Conservation (phyloP, 2,888 invertebrate species). For the Strigamia transsilvanica region DNA sequence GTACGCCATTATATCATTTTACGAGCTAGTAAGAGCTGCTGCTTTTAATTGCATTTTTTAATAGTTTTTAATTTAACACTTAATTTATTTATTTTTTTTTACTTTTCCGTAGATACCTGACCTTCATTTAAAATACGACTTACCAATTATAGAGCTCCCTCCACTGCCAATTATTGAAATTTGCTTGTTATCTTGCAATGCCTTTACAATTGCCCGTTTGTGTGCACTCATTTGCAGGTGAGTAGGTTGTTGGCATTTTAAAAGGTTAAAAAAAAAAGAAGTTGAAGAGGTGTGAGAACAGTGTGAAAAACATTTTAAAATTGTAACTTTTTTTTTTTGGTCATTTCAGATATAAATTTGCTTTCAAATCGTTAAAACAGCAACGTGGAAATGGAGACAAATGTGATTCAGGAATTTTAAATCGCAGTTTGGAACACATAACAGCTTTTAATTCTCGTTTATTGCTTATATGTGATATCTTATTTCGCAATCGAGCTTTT, state of each 20-base stretch:
- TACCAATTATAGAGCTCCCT: slow-evolving; percentile 24
- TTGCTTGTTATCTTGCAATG: background rate
- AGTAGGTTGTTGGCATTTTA: slow-evolving; percentile 52
- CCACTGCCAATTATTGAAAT: background rate
- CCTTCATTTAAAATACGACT: slow-evolving; percentile 8
- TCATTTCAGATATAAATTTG: slow-evolving; percentile 15
- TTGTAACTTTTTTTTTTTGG: background rate
- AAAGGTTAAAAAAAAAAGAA: background rate
- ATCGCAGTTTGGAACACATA: background rate
- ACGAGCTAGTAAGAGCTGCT: background rate
- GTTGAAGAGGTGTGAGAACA: slow-evolving; percentile 21
- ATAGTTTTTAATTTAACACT: no score
- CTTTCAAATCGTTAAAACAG: background rate
- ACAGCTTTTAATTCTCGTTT: background rate
- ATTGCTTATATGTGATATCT: background rate
- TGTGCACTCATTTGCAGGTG: slow-evolving; percentile 50
- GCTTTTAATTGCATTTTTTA: background rate
- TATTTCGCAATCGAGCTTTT: background rate
- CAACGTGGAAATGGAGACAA: background rate
- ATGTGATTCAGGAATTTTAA: background rate
- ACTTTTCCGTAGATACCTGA: background rate
- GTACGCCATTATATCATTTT: background rate
- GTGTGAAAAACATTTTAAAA: background rate
- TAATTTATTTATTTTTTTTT: background rate
- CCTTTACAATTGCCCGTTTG: background rate